Percentiles rank a stretch among this genome's conserved stretches.
Conservation (phyloP, 2,888 invertebrate genomes). For the Campoletis raptor region DNA sequence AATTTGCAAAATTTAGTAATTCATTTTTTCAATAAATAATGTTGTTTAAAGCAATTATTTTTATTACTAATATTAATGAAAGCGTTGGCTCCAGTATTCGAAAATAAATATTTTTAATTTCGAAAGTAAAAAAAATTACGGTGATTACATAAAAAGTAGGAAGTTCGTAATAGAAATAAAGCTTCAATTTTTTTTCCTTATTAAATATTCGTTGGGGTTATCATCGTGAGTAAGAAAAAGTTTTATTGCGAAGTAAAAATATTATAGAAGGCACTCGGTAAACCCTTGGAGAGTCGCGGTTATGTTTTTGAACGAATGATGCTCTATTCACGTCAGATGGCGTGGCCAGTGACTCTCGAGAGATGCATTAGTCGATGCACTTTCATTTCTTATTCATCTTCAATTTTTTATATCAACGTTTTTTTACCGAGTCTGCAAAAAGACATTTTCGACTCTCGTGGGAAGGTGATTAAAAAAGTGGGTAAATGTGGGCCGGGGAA, state of each 20-base stretch:
- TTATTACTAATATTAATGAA: not conserved
- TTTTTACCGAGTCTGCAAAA: not conserved
- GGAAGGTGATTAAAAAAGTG: conserved; percentile 32
- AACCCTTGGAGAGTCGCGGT: conserved; percentile 37
- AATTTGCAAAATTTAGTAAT: no score
- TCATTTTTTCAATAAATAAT: no score
- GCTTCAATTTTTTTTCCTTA: not conserved
- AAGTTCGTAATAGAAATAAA: not conserved
- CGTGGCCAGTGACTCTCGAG: conserved; percentile 51
- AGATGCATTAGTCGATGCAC: conserved; percentile 54
- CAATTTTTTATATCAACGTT: conserved; percentile 23
- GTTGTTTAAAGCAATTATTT: not conserved
- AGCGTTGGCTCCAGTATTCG: not conserved
- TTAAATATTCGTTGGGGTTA: not conserved
- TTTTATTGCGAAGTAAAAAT: not conserved
- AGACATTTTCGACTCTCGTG: conserved; percentile 16
- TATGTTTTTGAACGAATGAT: conserved; percentile 35
- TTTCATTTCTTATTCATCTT: conserved; percentile 45
- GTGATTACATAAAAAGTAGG: not conserved
- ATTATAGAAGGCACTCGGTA: conserved; percentile 48
- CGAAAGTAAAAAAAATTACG: not conserved
- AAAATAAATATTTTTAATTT: not conserved
- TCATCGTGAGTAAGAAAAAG: not conserved
- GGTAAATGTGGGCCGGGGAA: not conserved
- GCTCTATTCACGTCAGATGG: conserved; percentile 61